Evolutionary conservation across 2,888 invertebrate species (phyloP).

Genomic region (Cistogaster globosa): DNA sequence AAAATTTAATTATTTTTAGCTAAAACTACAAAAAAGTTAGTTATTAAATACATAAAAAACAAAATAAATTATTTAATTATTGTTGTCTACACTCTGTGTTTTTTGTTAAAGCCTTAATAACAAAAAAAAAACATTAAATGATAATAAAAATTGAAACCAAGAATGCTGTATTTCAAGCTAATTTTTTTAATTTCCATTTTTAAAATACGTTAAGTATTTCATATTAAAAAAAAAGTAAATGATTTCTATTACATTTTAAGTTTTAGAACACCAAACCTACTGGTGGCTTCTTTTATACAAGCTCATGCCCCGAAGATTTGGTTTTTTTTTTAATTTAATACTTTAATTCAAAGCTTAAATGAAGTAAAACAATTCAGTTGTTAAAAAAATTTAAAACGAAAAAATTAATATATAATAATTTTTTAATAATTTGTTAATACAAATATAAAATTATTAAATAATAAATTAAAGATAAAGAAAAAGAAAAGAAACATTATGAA

Average conservation of each 20-base stretch:
- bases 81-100: constrained; percentile 65
- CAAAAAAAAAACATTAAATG: constrained; percentile 39
- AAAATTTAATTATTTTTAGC: constrained; percentile 22
- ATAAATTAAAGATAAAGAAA: constrained; percentile 41
- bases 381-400: constrained; percentile 20
- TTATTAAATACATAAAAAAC: background rate
- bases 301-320: background rate
- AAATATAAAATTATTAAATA: background rate
- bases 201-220: too few species aligned
- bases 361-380: constrained; percentile 15
- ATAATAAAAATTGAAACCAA: constrained; percentile 17
- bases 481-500: constrained; percentile 61
- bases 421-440: background rate
- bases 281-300: too few species aligned
- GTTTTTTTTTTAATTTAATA: background rate
- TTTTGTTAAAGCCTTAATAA: constrained; percentile 62
- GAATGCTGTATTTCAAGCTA: background rate
- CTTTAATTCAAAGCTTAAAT: background rate
- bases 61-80: constrained; percentile 44
- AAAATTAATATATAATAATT: background rate
- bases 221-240: background rate
- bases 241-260: background rate
- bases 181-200: background rate
- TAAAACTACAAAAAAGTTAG: constrained; percentile 23
- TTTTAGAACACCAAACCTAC: too few species aligned